Base-by-base conservation (phyloP, 2,888 invertebrate genomes). In the Therioaphis trifolii region DNA sequence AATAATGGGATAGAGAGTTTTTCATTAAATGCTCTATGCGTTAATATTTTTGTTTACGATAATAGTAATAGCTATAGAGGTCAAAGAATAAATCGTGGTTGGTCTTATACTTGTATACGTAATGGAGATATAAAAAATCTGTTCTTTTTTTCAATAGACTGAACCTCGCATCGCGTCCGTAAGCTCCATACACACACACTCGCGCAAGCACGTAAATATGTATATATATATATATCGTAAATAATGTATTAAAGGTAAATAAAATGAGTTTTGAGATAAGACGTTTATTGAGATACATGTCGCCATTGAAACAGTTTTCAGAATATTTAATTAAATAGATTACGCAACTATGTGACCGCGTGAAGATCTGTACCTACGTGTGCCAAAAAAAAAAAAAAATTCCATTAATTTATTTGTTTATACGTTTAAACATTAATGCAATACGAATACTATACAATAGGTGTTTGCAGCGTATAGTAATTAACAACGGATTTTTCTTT, bases 351-450 rank as follows among this genome's bases (percentile, higher is more conserved):
- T 35, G 40, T 40, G 21, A 55, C 40, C 74, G 55, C 74, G 35
- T 74, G 55, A 74, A 35, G 15, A 74, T 55, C 11, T 15, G 11
- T 12, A 35, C 15, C 15, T 35, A 55, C 40, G 74, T 55, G 35
- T 74, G 71, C 49, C 71, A 71, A 71, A 49, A 72, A n/a, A 18
- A n/a, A n/a, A 18, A n/a, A 9, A 9, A 58, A 52, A n/a, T 72
- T 71, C 27, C 49, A 7, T 27, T 12, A 18, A 18, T 49, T 29
- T 29, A 29, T 1, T 71, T 52, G 29, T 72, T 58, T 24, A 21
- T 9, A 21, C n/a, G n/a, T n/a, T 18, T 5, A 52, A n/a, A n/a
- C 52, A n/a, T n/a, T 52, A 52, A 52, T 21, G 21, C 21, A 55
- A 55, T 35, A 35, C 7, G n/a, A n/a, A 35, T 35, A 35, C 35